A percentile compares a stretch with the other conserved stretches of the same genome.
phyloP scores from a whole-genome alignment of 2,113 vertebrate species.

The Ceuthmochares aereus region DNA sequence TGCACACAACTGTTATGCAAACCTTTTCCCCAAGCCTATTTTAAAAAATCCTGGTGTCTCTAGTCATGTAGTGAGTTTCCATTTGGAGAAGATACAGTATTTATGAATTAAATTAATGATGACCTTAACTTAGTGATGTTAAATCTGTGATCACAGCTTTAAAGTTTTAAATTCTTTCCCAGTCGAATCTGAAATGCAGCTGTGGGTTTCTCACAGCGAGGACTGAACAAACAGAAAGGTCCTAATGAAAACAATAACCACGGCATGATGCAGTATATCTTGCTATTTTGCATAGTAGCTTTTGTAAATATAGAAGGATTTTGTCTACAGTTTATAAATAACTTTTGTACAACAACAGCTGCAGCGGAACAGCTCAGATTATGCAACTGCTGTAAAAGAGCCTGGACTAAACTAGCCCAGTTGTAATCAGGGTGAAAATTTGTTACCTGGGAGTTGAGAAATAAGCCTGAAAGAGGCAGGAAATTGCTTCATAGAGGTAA shows the following conservation, averaged over 20 bases:
- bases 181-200: background rate
- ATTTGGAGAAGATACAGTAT: background rate
- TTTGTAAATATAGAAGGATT: slow-evolving; percentile 47
- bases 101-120: background rate
- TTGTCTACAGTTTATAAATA: slow-evolving; percentile 56
- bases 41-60: background rate
- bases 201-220: slow-evolving; percentile 44
- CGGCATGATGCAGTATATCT: background rate
- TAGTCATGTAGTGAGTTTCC: background rate
- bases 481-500: slow-evolving; percentile 46
- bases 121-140: background rate
- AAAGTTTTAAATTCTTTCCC: slow-evolving; percentile 32
- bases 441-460: slow-evolving; percentile 51
- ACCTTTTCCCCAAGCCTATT: background rate
- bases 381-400: background rate
- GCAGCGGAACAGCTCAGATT: background rate
- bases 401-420: background rate
- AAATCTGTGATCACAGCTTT: background rate
- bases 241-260: slow-evolving; percentile 27
- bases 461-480: slow-evolving; percentile 28
- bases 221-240: slow-evolving; percentile 2
- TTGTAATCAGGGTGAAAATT: slow-evolving; percentile 30
- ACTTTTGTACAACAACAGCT: slow-evolving; percentile 54
- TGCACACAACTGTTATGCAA: background rate
- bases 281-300: slow-evolving; percentile 40